Percentiles rank a stretch among this genome's conserved stretches.
These are phyloP conservation scores for Clarias magur DNA, from an alignment of 2,113 vertebrate species.

Conservation along the genomic window DNA sequence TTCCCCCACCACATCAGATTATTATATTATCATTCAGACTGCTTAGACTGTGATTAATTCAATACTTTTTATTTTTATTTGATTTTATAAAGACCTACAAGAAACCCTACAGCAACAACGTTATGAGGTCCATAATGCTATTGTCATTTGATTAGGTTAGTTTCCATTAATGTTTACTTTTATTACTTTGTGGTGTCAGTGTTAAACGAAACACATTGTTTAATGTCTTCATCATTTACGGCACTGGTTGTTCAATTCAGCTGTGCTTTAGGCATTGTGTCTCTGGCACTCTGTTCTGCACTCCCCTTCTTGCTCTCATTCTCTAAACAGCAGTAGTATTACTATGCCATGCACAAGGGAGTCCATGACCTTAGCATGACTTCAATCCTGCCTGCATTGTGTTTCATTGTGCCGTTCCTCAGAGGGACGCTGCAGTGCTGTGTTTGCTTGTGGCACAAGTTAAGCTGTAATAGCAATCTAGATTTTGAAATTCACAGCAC, in stretches of 20 bases:
- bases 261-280: not conserved
- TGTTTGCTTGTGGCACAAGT: conserved; percentile 49
- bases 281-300: not conserved
- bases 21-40: not conserved
- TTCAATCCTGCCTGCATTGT: conserved; percentile 57
- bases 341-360: conserved; percentile 49
- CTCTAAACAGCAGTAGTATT: conserved; percentile 48
- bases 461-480: conserved; percentile 53
- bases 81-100: not conserved
- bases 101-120: not conserved
- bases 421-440: conserved; percentile 45
- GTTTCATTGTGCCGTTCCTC: conserved; percentile 49
- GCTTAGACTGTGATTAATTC: conserved; percentile 1
- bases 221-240: not conserved
- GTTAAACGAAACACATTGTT: not conserved
- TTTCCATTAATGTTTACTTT: not conserved
- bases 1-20: not conserved
- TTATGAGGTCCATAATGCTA: not conserved
- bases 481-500: conserved; percentile 53
- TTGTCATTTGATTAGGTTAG: not conserved
- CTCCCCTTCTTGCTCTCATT: not conserved
- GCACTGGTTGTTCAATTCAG: conserved; percentile 1
- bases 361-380: conserved; percentile 59
- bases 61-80: not conserved
- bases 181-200: not conserved